A percentile compares a stretch with the other conserved stretches of the same genome.
These are phyloP conservation scores for Agrilus cyanescens DNA, from an alignment of 2,888 invertebrate species.

Conservation along the genomic window DNA sequence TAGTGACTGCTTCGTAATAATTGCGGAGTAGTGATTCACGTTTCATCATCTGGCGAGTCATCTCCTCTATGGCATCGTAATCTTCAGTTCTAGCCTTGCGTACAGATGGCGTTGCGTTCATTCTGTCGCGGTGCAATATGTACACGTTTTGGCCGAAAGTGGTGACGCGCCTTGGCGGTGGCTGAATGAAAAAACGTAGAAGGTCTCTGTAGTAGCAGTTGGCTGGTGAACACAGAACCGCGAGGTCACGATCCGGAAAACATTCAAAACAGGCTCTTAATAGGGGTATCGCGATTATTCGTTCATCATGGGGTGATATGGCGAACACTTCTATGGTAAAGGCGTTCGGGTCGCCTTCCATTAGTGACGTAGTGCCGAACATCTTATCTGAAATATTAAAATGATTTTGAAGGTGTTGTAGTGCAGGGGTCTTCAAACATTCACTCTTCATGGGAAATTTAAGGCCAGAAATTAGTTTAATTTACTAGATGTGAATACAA, in stretches of 20 bases:
- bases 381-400: background rate
- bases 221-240: constrained; percentile 45
- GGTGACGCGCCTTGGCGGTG: constrained; percentile 27
- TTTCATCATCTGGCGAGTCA: constrained; percentile 20
- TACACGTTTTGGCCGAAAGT: constrained; percentile 36
- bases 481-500: too few relatives aligned
- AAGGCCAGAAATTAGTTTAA: too few relatives aligned
- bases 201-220: constrained; percentile 40
- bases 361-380: background rate
- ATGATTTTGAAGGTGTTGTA: background rate
- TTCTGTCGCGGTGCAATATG: constrained; percentile 32
- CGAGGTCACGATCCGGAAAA: constrained; percentile 53
- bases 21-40: constrained; percentile 15
- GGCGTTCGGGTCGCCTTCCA: constrained; percentile 42
- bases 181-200: constrained; percentile 43
- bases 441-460: too few relatives aligned
- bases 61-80: constrained; percentile 11
- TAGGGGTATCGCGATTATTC: constrained; percentile 42
- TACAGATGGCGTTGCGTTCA: constrained; percentile 20
- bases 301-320: constrained; percentile 40
- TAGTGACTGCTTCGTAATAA: constrained; percentile 18
- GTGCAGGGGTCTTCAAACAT: too few relatives aligned
- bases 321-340: constrained; percentile 51
- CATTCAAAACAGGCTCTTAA: constrained; percentile 54
- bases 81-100: constrained; percentile 22